Base-by-base conservation (phyloP, 2,888 invertebrate species). In the Lochmaea capreae region DNA sequence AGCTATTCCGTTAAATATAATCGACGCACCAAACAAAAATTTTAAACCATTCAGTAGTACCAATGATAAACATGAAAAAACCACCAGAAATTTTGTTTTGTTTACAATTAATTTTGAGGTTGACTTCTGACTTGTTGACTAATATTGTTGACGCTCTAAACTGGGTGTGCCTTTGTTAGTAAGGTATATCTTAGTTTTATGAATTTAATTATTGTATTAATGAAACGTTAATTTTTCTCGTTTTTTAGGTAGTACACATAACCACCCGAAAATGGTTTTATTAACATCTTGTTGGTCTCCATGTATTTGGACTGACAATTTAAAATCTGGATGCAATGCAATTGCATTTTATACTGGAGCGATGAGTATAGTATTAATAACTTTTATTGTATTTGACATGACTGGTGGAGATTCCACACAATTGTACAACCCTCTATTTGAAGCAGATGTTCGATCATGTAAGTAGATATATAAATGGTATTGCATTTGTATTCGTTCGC, bases 351-450 rank as follows among this genome's bases (percentile, higher is more conserved):
- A 97, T 82, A 93, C 95, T 0, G 89, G 91, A 43, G 93, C 95
- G 1, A 88, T 94, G 83, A 93, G 94, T 77, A 81, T 94, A 42
- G 90, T 96, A 14, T 84, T 94, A 0, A 95, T 95, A 78, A 94
- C 94, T 5, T 88, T 92, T 78, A 92, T 94, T 73, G 87, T 88
- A 0, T 96, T 96, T 85, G 93, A 95, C 87, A 91, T 97, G 88
- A 86, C 87, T 78, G 97, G 97, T n/a, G 97, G 97, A 22, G 96
- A 96, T 83, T 96, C 96, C 0, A 92, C 95, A 0, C 96, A 96
- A 85, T 88, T 96, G 4, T 97, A 96, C 89, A 94, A 94, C 83
- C 97, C 97, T 0, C 88, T 96, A 46, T 97, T 97, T 87, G 97
- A 97, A 88, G 92, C 96, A 43, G 96, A 96, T 87, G 91, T 95